Base-by-base conservation (phyloP, 2,797 vertebrate species). In the Myripristis murdjan region DNA sequence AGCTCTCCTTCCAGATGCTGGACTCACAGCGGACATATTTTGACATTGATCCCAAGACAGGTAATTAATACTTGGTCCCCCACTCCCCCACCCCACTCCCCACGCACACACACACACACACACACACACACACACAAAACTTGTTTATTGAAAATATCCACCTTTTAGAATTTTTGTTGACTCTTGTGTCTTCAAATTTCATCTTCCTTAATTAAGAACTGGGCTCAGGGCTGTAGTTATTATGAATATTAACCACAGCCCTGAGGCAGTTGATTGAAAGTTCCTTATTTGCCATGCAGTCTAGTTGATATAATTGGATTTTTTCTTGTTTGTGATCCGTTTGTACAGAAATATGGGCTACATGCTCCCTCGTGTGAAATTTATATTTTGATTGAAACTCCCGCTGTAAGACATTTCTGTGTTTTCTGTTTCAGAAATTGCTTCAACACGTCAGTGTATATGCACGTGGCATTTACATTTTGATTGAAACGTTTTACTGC, bases 11-110 rank as follows among this genome's bases (percentile, higher is more conserved):
- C 91, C 95, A 95, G 58, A 94, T 97, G 73, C 85, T 86, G 52
- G 97, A 97, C 67, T 95, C 96, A 70, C 95, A 95, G 56, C 93
- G 94, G 61, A 93, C 88, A 0, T 86, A 94, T 78, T 99, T 99
- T 12, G 28, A 73, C 5, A 90, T 99, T 57, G 92, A 98, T 74
- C 77, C 95, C 35, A 44, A 92, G 75, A 97, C 97, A 94, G 98
- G 98, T 99, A 83, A 92, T 91, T 28, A 47, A 23, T 4, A 18
- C n/a, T 60, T 39, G 6, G 2, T 26, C n/a, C 60, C 3, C 37
- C 56, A n/a, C n/a, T n/a, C n/a, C n/a, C n/a, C n/a, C n/a, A n/a
- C n/a, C n/a, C n/a, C n/a, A n/a, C n/a, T n/a, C n/a, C n/a, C n/a
- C n/a, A n/a, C n/a, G n/a, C n/a, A n/a, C n/a, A n/a, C n/a, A n/a